Evolutionary conservation across 2,888 invertebrate genomes (phyloP), one percentile per base, ranked within the genome.

Genomic region (Aelia acuminata): DNA sequence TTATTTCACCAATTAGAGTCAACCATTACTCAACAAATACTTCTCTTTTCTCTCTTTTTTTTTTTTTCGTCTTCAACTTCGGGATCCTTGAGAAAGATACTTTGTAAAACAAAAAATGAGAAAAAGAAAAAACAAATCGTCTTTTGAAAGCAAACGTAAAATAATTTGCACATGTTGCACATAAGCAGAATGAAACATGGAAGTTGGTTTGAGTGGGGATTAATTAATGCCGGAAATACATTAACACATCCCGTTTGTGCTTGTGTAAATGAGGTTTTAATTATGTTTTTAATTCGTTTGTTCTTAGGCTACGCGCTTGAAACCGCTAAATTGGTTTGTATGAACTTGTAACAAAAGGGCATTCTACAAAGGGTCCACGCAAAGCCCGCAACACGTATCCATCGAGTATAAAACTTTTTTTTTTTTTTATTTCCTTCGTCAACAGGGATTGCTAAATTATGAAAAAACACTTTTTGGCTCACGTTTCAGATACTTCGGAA

Each of bases 1-100:
- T 80, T 80, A 80, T 80, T 39, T 47, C 80, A 80, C 80, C 80
- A 80, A 80, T 80, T 80, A 80, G n/a, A 80, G 43, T n/a, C 43
- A 39, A 80, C 80, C 43, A 47, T 80, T 43, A 22, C n/a, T 80
- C 80, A 47, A 7, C 80, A 80, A 35, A n/a, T n/a, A 75, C 31
- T 75, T 22, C n/a, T 75, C 39, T 39, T 35, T 35, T 20, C 13
- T 35, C 35, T 4, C 39, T 75, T 75, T 22, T 80, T 80, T 43
- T 43, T 43, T 20, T 31, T 35, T 70, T 18, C 39, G 31, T 75
- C 22, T 80, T 80, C n/a, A 0, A 13, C 43, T 47, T n/a, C 43
- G 11, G 0, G 11, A 20, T 22, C n/a, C 43, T 70, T 35, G 31
- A 70, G 31, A 20, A 35, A 26, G 63, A 31, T 8, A 18, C 35